phyloP scores from a whole-genome alignment of 2,888 invertebrate genomes.

The Malthinus flaveolus region DNA sequence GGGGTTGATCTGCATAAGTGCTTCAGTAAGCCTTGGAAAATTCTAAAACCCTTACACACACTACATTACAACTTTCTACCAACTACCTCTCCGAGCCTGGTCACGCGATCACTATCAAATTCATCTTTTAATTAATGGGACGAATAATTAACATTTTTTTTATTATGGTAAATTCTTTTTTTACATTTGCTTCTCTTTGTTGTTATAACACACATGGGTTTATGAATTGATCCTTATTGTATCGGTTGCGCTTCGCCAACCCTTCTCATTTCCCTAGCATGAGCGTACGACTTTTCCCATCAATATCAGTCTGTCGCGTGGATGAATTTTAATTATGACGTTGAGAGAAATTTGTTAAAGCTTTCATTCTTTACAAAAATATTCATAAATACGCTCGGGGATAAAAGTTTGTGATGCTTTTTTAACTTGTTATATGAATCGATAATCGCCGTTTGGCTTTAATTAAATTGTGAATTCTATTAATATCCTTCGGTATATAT shows the following conservation, averaged over 20 bases:
- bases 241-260: conserved; percentile 17
- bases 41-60: too few species aligned
- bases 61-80: too few species aligned
- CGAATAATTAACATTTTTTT: too few species aligned
- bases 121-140: too few species aligned
- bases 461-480: conserved; percentile 7
- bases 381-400: conserved; percentile 11
- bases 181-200: too few species aligned
- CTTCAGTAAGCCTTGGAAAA: too few species aligned
- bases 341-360: conserved; percentile 17
- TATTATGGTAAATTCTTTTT: too few species aligned
- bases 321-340: conserved; percentile 27
- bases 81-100: too few species aligned
- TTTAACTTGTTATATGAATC: conserved; percentile 8
- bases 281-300: conserved; percentile 16
- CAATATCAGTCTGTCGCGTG: conserved; percentile 22
- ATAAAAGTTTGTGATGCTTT: conserved; percentile 2
- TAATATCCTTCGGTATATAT: not conserved
- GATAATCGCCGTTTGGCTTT: conserved; percentile 7
- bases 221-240: conserved; percentile 26
- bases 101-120: too few species aligned
- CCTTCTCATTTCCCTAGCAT: conserved; percentile 15
- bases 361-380: conserved; percentile 14
- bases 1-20: too few species aligned
- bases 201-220: conserved; percentile 24